Conservation (phyloP, 2,113 vertebrate species). For the Rhinoptilus africanus region DNA sequence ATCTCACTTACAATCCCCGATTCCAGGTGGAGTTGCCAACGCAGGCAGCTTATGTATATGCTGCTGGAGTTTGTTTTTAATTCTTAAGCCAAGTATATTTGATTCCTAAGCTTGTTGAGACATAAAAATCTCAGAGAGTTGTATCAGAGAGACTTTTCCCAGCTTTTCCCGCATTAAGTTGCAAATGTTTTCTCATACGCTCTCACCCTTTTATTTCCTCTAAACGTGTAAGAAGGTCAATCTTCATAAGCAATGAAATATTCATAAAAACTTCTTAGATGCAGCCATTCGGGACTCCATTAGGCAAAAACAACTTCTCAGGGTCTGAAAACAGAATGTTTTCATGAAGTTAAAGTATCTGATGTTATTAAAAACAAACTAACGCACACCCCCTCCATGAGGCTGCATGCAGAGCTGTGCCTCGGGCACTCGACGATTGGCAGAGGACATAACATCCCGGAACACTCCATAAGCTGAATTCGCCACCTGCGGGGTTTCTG, state of each 20-base stretch:
- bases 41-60: background rate
- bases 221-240: constrained; percentile 14
- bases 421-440: accelerated
- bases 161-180: background rate
- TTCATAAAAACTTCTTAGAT: constrained; percentile 15
- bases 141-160: background rate
- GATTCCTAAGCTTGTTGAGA: background rate
- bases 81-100: background rate
- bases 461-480: background rate
- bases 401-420: background rate
- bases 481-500: background rate
- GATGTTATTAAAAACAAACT: background rate
- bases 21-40: background rate
- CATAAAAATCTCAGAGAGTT: background rate
- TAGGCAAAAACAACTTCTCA: background rate
- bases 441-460: background rate
- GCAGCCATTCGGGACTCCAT: background rate
- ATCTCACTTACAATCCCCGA: accelerated
- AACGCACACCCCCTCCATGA: accelerated
- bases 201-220: background rate
- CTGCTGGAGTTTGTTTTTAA: background rate
- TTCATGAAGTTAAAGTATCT: background rate
- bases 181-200: background rate
- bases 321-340: background rate
- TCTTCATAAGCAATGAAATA: constrained; percentile 6